Evolutionary conservation across 2,797 vertebrate species (phyloP), one percentile per base, ranked within the genome.

Genomic region (Leptoclinus maculatus): DNA sequence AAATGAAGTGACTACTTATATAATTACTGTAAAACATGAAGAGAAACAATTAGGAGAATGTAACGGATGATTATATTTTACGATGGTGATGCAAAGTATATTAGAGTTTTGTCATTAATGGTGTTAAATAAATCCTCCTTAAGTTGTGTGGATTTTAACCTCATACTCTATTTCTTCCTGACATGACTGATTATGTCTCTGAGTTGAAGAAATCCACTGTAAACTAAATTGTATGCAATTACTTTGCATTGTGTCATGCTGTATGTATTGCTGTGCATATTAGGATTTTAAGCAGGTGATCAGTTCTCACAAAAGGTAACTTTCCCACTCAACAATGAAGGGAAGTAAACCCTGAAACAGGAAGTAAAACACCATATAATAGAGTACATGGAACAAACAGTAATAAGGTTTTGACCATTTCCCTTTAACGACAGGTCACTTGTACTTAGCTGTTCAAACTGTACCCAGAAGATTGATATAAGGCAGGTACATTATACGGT

Each of bases 301-400:
- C 64, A 59, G 70, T 23, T 85, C 78, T 69, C 53, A 71, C 38
- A 78, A 82, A 82, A 78, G 41, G 49, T 51, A 67, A 76, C 21
- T 57, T 79, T 79, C 63, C 63, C 66, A 71, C 79, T 83, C 21
- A 70, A 91, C 84, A 91, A 90, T 88, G 70, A 43, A 66, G 80
- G 89, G 91, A 92, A 92, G 85, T 93, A 82, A 86, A 88, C 36
- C 71, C 38, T 73, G 80, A 89, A 92, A 91, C 80, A 75, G 88
- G 91, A 93, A 91, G 87, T 87, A 81, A 79, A 86, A 87, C 83
- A 87, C 83, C 83, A 53, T 27, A 27, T 25, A 7, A 25, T 58
- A 27, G 17, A 74, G 43, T 39, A 68, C 2, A 39, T 76, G 70
- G 59, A 89, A 82, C 59, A 67, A 76, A 70, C 17, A 59, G 45